A percentile compares a stretch with the other conserved stretches of the same genome.
These are phyloP conservation scores for Biston stratarius DNA, from an alignment of 2,888 invertebrate species.

Conservation along the genomic window DNA sequence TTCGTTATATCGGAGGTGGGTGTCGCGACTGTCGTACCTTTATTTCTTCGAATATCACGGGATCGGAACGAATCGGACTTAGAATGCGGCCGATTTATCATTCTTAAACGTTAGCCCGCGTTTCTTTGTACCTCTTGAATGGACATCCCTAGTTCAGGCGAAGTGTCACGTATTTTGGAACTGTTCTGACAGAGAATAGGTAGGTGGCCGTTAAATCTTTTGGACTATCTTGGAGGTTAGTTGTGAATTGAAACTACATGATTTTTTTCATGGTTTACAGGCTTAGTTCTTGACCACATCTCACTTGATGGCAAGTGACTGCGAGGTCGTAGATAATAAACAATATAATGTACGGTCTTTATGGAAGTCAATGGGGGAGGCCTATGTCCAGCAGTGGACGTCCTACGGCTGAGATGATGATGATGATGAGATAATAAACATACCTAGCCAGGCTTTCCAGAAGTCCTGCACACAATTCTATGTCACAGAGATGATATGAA, in stretches of 20 bases:
- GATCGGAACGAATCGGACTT: constrained; percentile 81
- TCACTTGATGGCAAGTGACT: no score
- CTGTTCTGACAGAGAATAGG: constrained; percentile 64
- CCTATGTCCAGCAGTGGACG: no score
- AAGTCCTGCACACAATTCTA: no score
- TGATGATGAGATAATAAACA: neutral
- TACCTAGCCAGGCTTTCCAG: no score
- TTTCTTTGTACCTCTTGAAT: constrained; percentile 71
- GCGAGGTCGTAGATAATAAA: no score
- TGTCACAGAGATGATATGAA: no score
- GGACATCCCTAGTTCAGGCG: constrained; percentile 74
- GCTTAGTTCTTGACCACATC: no score
- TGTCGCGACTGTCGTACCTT: constrained; percentile 67
- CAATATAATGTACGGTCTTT: no score
- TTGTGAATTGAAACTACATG: no score
- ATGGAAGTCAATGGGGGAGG: no score
- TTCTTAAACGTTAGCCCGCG: constrained; percentile 75
- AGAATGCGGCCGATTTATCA: constrained; percentile 82
- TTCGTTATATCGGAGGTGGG: constrained; percentile 57
- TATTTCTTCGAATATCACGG: constrained; percentile 64
- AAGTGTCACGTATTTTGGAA: constrained; percentile 77
- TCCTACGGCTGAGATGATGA: no score
- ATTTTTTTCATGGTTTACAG: no score
- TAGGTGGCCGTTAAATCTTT: constrained; percentile 31
- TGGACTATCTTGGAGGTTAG: constrained; percentile 10